Evolutionary conservation across 2,888 invertebrate genomes (phyloP), one percentile per base, ranked within the genome.

Genomic region (Acrobasis suavella): DNA sequence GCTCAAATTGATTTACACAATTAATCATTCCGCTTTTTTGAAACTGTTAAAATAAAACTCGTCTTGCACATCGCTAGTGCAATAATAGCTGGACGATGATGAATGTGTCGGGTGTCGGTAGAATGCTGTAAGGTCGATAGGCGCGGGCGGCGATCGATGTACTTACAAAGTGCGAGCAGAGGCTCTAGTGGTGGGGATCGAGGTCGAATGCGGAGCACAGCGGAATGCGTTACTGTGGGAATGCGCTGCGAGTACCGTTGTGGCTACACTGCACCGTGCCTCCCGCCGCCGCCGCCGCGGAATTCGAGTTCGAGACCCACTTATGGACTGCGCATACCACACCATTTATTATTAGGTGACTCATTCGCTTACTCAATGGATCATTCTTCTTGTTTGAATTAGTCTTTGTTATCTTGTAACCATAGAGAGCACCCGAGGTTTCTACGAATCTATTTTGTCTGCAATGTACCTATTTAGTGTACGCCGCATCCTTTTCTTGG

Each of bases 191-290:
- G 80, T 70, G 80, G 78, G 83, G 84, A 80, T 90, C 79, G 85
- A 85, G 88, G 87, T 87, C 86, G 82, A 72, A 75, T 76, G 73
- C 78, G 62, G 69, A 67, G 66, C 66, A 67, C 80, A 76, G 81
- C 84, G 90, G 88, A 87, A 89, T 89, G 87, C 85, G 86, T 84
- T 79, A 80, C 82, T 86, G 87, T 90, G 89, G 87, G 89, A 90
- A 91, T 89, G 91, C 85, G 88, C 86, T 83, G 80, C 74, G 82
- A 89, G 91, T 92, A 91, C 92, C 92, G 92, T 91, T 92, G 87
- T 51, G 51, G 76, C 82, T 76, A 77, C 80, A 72, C 75, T 78
- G 76, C 80, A 71, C 74, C 76, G 74, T 74, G 70, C 75, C 71
- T 72, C 72, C 76, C 76, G 78, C 81, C 73, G 75, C 76, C 76